Conservation (phyloP, 2,113 vertebrate genomes). For the Arothron firmamentum region DNA sequence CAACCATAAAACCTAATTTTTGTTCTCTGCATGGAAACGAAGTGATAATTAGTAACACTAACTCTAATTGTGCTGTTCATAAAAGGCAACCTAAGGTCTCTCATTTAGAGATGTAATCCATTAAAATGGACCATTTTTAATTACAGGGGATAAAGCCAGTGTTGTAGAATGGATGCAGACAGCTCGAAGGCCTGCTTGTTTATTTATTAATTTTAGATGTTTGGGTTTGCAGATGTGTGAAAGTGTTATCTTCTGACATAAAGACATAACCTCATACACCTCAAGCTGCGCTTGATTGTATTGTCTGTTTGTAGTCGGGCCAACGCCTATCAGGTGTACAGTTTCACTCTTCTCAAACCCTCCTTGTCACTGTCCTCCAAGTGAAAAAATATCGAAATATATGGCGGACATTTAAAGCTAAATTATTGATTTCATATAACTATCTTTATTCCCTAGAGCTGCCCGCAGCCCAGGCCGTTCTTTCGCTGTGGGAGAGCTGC, state of each 20-base stretch:
- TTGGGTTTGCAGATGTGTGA: too few relatives aligned
- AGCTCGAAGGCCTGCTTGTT: not conserved
- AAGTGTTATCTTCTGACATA: not conserved
- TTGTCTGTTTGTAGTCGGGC: constrained; percentile 65
- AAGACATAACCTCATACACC: constrained; percentile 27
- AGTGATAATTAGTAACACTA: constrained; percentile 74
- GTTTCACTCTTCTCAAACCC: constrained; percentile 75
- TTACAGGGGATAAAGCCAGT: not conserved
- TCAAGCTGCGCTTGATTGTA: constrained; percentile 56
- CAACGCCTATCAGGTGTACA: constrained; percentile 81
- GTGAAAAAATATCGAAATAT: not conserved
- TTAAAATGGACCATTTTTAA: not conserved
- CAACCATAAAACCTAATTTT: constrained; percentile 17
- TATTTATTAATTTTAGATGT: not conserved
- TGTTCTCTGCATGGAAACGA: constrained; percentile 51
- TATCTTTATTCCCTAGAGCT: not conserved
- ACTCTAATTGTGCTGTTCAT: constrained; percentile 70
- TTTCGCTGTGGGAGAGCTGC: constrained; percentile 11
- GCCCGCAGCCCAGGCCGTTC: not conserved
- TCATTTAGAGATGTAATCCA: constrained; percentile 57
- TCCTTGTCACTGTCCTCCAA: constrained; percentile 55
- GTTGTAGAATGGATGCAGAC: not conserved
- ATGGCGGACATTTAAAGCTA: not conserved
- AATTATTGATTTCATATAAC: not conserved
- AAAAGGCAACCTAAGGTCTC: constrained; percentile 67